A percentile compares a stretch with the other conserved stretches of the same genome.
These are phyloP conservation scores for Ophraella communa DNA, from an alignment of 2,888 invertebrate species.

Conservation along the genomic window DNA sequence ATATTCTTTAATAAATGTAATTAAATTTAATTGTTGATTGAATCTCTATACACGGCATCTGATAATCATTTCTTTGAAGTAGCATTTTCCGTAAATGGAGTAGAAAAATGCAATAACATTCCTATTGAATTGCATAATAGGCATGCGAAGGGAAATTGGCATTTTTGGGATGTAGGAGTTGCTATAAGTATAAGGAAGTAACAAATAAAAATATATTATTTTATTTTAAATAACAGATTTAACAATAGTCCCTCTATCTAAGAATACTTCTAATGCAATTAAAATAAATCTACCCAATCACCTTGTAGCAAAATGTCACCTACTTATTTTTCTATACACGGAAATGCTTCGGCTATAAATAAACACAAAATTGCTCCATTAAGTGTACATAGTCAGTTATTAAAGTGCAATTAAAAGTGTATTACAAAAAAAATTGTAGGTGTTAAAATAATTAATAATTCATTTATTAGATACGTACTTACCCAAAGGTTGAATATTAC, in stretches of 20 bases:
- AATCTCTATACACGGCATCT: slow-evolving; percentile 33
- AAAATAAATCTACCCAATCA: background rate
- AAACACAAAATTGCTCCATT: slow-evolving; percentile 25
- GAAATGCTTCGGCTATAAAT: slow-evolving; percentile 19
- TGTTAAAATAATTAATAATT: background rate
- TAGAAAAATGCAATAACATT: slow-evolving; percentile 30
- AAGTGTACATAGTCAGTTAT: background rate
- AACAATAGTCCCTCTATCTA: too few species aligned
- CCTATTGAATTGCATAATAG: slow-evolving; percentile 17
- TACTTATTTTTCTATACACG: slow-evolving; percentile 6
- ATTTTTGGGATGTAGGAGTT: background rate
- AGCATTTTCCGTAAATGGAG: slow-evolving; percentile 35
- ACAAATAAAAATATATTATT: background rate
- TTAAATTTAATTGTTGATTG: slow-evolving; percentile 40
- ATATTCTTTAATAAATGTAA: slow-evolving; percentile 34
- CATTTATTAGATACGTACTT: too few species aligned
- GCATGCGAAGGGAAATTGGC: background rate
- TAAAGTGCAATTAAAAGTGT: background rate
- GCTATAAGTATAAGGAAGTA: background rate
- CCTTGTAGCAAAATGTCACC: slow-evolving; percentile 8
- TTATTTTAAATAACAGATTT: background rate
- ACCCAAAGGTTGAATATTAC: background rate
- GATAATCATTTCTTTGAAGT: slow-evolving; percentile 36
- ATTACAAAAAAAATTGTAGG: background rate
- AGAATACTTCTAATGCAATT: background rate